phyloP scores from a whole-genome alignment of 2,113 vertebrate species.

The Phalacrocorax aristotelis region DNA sequence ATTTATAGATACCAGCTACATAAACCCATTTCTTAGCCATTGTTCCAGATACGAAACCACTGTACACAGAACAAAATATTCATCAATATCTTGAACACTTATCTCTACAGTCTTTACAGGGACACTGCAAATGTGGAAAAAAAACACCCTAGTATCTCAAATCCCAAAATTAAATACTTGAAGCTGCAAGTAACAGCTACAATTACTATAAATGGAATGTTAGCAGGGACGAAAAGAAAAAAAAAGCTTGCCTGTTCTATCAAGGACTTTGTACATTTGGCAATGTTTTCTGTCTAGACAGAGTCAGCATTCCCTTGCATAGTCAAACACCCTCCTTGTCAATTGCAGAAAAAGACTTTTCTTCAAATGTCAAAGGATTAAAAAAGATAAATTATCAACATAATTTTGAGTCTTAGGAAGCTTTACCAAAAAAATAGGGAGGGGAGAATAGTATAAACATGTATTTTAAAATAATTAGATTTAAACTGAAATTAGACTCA shows the following conservation, averaged over 20 bases:
- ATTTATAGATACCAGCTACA: neutral
- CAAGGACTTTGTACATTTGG: neutral
- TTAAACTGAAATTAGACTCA: neutral
- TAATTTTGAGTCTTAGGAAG: neutral
- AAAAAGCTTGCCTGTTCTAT: neutral
- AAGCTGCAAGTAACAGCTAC: neutral
- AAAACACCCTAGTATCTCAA: neutral
- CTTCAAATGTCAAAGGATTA: constrained; percentile 3
- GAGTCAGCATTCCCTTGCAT: neutral
- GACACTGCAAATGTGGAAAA: neutral
- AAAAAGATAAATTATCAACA: neutral
- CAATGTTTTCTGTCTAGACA: neutral
- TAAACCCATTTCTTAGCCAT: neutral
- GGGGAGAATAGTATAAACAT: neutral
- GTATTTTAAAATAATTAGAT: neutral
- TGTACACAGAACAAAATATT: neutral
- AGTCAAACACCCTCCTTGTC: neutral
- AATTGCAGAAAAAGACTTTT: neutral
- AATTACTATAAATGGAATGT: neutral
- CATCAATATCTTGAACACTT: neutral
- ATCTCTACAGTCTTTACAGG: neutral
- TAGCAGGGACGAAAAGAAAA: neutral
- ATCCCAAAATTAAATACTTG: neutral
- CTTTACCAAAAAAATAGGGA: neutral
- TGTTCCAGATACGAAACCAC: neutral